Conservation (phyloP, 2,113 vertebrate species). For the Cyanoliseus patagonus region DNA sequence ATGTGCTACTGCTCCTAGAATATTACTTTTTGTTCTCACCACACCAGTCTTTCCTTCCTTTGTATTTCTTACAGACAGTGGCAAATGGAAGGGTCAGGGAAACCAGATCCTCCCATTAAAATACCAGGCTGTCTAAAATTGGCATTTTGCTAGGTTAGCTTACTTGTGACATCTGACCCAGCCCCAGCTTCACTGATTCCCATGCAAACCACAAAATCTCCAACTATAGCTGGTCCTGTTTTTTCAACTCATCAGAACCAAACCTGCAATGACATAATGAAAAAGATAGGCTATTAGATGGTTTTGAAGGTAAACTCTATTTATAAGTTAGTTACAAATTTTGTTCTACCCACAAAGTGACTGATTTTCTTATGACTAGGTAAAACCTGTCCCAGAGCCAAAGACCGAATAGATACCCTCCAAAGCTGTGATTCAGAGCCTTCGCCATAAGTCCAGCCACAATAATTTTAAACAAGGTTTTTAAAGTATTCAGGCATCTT, state of each 20-base stretch:
- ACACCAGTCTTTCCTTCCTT: neutral
- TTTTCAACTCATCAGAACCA: constrained; percentile 82
- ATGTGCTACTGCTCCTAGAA: neutral
- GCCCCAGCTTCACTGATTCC: constrained; percentile 83
- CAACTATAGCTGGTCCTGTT: constrained; percentile 77
- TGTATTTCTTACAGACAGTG: neutral
- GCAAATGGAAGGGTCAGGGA: neutral
- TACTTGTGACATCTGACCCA: constrained; percentile 88
- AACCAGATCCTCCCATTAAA: neutral
- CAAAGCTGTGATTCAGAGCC: neutral
- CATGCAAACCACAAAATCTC: constrained; percentile 84
- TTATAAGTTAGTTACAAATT: neutral
- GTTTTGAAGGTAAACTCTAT: neutral
- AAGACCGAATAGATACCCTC: neutral
- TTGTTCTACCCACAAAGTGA: neutral
- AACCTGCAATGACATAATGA: constrained; percentile 69
- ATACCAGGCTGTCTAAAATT: neutral
- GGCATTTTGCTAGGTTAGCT: neutral
- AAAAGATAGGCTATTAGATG: neutral
- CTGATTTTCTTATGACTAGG: neutral
- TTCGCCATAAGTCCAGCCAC: neutral
- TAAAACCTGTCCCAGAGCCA: neutral
- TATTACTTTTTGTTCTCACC: neutral
- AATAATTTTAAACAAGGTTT: neutral
- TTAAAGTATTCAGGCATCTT: neutral